Evolutionary conservation across 2,113 vertebrate genomes (phyloP).

Genomic region (Bambusicola thoracicus): DNA sequence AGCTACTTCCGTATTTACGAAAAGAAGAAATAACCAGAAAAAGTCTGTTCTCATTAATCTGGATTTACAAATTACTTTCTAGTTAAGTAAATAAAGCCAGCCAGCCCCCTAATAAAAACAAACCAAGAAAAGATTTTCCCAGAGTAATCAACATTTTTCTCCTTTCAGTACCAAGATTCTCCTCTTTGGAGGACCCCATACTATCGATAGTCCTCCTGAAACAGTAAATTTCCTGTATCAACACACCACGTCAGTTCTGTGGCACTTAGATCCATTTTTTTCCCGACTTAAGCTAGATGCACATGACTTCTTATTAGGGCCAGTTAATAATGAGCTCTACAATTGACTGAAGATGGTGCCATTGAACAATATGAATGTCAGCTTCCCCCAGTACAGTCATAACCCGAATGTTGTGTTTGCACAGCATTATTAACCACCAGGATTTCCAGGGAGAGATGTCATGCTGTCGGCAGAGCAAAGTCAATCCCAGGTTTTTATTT

Average conservation of each 20-base stretch:
- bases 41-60: not conserved
- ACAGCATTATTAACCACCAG: not conserved
- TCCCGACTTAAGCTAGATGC: not conserved
- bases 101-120: not conserved
- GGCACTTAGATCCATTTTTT: not conserved
- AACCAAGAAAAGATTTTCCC: not conserved
- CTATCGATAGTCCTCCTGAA: not conserved
- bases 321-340: not conserved
- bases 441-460: not conserved
- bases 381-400: rapidly evolving
- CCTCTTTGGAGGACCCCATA: not conserved
- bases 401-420: not conserved
- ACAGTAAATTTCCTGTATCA: not conserved
- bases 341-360: conserved; percentile 45
- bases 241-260: not conserved
- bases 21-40: not conserved
- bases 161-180: not conserved
- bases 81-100: not conserved
- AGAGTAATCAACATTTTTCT: not conserved
- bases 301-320: not conserved
- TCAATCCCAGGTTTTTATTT: not conserved
- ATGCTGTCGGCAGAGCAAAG: not conserved
- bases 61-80: not conserved
- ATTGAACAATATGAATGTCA: not conserved
- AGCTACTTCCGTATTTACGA: not conserved